Evolutionary conservation across 1,140 invertebrate genomes (phyloP).

Genomic region (Hirudo medicinalis): DNA sequence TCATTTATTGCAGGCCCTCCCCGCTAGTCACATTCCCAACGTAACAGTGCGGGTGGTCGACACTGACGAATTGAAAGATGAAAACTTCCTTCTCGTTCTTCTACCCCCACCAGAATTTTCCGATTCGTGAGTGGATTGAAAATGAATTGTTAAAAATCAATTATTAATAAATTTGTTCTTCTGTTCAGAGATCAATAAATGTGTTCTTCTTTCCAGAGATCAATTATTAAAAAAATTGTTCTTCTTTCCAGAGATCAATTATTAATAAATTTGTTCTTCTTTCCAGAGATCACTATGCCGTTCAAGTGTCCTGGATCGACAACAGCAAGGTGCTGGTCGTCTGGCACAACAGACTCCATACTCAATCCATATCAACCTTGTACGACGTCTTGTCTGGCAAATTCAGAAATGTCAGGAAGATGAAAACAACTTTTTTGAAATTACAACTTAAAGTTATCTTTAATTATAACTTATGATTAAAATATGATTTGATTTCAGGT

Average conservation of each 20-base stretch:
- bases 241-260: constrained; percentile 57
- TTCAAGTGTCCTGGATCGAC: constrained; percentile 69
- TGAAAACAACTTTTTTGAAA: no score
- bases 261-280: background rate
- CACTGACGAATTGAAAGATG: constrained; percentile 6
- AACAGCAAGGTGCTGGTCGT: constrained; percentile 63
- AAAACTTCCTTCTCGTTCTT: background rate
- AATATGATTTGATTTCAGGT: no score
- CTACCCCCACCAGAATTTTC: background rate
- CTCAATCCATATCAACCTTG: constrained; percentile 65
- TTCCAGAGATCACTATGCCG: constrained; percentile 73
- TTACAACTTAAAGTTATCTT: no score
- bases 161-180: no score
- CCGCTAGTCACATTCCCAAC: background rate
- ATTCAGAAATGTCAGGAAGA: background rate
- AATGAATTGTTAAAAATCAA: no score
- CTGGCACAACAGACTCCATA: constrained; percentile 75
- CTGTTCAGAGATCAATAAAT: no score
- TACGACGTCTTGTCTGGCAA: constrained; percentile 44
- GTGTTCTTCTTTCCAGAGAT: constrained; percentile 49
- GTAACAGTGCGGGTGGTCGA: background rate
- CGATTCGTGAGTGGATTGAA: background rate
- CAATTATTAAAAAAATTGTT: no score
- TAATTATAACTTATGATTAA: no score
- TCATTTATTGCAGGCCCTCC: background rate